Conservation (phyloP, 2,797 vertebrate genomes). For the Trachurus trachurus region DNA sequence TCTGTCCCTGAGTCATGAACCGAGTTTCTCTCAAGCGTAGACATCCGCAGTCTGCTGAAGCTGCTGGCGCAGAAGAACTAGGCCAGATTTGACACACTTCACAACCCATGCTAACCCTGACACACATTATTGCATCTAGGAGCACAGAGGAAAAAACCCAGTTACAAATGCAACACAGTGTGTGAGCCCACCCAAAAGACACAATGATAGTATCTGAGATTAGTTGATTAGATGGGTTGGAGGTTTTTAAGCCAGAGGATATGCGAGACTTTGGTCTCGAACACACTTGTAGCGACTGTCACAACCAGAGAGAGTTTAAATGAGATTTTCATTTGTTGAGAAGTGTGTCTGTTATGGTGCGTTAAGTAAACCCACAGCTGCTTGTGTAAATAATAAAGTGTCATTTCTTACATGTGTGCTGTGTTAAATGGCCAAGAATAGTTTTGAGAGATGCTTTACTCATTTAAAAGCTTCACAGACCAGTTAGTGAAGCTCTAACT, state of each 20-base stretch:
- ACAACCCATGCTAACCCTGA: constrained; percentile 74
- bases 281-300: too few relatives aligned
- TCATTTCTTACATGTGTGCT: constrained; percentile 2
- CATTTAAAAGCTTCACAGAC: neutral
- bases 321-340: constrained; percentile 28
- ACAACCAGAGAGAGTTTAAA: constrained; percentile 9
- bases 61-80: constrained; percentile 86
- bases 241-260: constrained; percentile 15
- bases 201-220: constrained; percentile 20
- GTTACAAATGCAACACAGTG: constrained; percentile 33
- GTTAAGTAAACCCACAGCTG: constrained; percentile 13
- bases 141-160: constrained; percentile 38
- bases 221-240: constrained; percentile 17
- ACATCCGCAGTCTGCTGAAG: constrained; percentile 70
- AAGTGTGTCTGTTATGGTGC: constrained; percentile 42
- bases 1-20: constrained; percentile 77
- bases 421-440: constrained; percentile 15
- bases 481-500: constrained; percentile 18
- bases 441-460: constrained; percentile 8
- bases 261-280: neutral
- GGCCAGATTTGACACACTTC: constrained; percentile 87
- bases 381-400: constrained; percentile 12
- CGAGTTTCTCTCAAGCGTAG: constrained; percentile 76
- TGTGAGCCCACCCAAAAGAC: constrained; percentile 29
- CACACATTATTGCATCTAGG: constrained; percentile 68